Evolutionary conservation across 2,888 invertebrate genomes (phyloP).

Genomic region (Rhogogaster chlorosoma): DNA sequence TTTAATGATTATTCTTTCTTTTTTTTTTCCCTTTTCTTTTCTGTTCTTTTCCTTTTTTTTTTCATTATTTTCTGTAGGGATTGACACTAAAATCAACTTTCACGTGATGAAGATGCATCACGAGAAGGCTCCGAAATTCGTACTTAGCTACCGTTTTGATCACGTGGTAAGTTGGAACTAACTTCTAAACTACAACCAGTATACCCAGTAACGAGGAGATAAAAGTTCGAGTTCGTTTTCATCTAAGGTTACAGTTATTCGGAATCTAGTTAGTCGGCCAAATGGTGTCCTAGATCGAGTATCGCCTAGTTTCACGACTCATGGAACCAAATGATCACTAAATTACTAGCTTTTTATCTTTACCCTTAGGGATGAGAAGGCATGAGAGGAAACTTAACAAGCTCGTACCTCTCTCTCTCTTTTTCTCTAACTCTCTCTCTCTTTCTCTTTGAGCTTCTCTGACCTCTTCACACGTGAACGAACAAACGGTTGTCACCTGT

Average conservation of each 20-base stretch:
- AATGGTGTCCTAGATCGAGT: constrained; percentile 25
- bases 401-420: neutral
- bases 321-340: neutral
- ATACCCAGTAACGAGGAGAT: neutral
- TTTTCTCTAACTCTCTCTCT: neutral
- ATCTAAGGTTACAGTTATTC: constrained; percentile 42
- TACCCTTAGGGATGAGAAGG: neutral
- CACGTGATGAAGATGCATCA: constrained; percentile 28
- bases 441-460: neutral
- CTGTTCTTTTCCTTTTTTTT: neutral
- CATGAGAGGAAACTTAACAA: neutral
- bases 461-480: neutral
- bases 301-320: constrained; percentile 1
- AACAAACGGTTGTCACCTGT: neutral
- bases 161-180: neutral
- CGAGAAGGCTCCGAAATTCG: neutral
- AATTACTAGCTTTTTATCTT: neutral
- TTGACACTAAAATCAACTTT: constrained; percentile 44
- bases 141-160: neutral
- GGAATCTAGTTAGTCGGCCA: constrained; percentile 33
- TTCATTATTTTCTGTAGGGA: neutral
- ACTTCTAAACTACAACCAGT: neutral
- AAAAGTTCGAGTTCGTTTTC: constrained; percentile 40
- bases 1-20: constrained; percentile 19
- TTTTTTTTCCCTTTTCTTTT: neutral